These are phyloP conservation scores for Calyptomena viridis DNA, from an alignment of 2,113 vertebrate genomes.

Conservation along the genomic window DNA sequence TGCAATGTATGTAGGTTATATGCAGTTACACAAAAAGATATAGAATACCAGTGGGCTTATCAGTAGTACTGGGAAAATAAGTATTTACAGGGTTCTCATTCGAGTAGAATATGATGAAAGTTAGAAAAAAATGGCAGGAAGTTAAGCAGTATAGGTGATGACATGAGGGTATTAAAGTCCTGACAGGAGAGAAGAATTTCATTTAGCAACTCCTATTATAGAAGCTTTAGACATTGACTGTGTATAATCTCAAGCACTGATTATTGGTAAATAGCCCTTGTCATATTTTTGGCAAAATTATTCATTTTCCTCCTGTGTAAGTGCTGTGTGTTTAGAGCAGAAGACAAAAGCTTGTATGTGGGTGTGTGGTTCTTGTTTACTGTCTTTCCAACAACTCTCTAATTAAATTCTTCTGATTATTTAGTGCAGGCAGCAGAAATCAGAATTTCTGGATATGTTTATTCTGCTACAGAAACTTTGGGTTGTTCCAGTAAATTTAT, in stretches of 20 bases:
- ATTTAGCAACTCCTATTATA: background rate
- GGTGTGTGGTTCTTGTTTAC: background rate
- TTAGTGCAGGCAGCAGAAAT: background rate
- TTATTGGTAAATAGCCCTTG: background rate
- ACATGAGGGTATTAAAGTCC: background rate
- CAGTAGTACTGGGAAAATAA: background rate
- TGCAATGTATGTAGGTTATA: background rate
- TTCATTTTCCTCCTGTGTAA: background rate
- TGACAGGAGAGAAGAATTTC: background rate
- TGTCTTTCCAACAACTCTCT: background rate
- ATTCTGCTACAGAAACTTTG: background rate
- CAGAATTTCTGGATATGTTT: background rate
- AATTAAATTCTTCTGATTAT: background rate
- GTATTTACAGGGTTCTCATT: background rate
- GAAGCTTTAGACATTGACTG: background rate
- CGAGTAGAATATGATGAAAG: background rate
- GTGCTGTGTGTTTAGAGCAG: background rate
- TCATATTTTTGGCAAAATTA: background rate
- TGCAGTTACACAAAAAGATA: background rate
- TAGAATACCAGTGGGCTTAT: background rate
- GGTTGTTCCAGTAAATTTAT: background rate
- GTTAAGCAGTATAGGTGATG: background rate
- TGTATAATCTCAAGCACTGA: background rate
- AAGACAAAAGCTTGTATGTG: background rate
- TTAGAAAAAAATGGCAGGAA: background rate